Evolutionary conservation across 2,888 invertebrate genomes (phyloP).

Genomic region (Mimas tiliae): DNA sequence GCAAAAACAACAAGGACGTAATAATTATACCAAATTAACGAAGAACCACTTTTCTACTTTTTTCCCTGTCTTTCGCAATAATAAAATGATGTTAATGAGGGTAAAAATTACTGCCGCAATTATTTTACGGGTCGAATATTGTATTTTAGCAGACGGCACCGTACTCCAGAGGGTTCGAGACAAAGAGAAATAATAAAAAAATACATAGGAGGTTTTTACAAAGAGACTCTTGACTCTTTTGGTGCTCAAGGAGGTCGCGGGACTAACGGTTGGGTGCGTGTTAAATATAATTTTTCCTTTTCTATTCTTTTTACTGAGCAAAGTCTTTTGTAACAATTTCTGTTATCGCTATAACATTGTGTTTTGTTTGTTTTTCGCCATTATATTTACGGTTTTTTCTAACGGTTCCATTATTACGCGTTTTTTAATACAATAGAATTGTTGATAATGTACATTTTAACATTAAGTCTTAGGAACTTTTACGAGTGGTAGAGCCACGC

Average conservation of each 20-base stretch:
- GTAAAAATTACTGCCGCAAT: conserved; percentile 71
- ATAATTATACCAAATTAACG: conserved; percentile 58
- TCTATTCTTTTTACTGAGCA: conserved; percentile 31
- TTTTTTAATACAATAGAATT: background rate
- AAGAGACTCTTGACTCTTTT: conserved; percentile 68
- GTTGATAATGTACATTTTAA: background rate
- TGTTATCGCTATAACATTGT: conserved; percentile 17
- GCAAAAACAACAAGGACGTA: conserved; percentile 34
- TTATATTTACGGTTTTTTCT: background rate
- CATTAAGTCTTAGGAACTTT: no score
- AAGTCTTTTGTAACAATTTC: conserved; percentile 20
- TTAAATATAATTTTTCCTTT: conserved; percentile 66
- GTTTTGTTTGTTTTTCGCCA: conserved; percentile 6
- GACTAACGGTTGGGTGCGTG: conserved; percentile 57
- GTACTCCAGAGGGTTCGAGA: conserved; percentile 57
- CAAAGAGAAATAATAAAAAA: conserved; percentile 70
- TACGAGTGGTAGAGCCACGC: no score
- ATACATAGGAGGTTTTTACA: conserved; percentile 63
- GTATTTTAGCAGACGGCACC: conserved; percentile 62
- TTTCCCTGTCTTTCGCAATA: conserved; percentile 52
- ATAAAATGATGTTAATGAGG: conserved; percentile 63
- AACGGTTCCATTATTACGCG: background rate
- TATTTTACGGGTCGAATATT: conserved; percentile 74
- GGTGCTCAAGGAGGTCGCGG: conserved; percentile 52
- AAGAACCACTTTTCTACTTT: conserved; percentile 42